phyloP scores from a whole-genome alignment of 2,888 invertebrate genomes.

The Eulithis prunata region DNA sequence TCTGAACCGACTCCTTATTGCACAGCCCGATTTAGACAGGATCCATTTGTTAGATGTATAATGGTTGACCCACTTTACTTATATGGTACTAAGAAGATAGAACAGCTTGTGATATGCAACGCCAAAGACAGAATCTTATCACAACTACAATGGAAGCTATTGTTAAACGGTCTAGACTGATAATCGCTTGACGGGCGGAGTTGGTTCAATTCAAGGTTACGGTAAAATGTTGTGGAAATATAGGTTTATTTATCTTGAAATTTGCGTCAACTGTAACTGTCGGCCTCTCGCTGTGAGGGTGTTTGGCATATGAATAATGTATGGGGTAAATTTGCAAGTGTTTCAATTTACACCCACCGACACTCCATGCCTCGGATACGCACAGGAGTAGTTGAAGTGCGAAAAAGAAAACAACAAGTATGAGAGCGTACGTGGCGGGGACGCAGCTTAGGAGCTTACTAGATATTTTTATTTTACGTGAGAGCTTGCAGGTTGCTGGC shows the following conservation, averaged over 20 bases:
- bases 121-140: constrained; percentile 52
- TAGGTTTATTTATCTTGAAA: constrained; percentile 58
- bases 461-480: constrained; percentile 37
- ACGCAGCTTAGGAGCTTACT: constrained; percentile 42
- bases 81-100: constrained; percentile 64
- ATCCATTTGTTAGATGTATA: constrained; percentile 80
- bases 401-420: constrained; percentile 77
- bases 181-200: constrained; percentile 27
- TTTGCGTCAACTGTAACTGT: constrained; percentile 72
- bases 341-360: constrained; percentile 83
- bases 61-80: constrained; percentile 80
- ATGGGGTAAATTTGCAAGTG: constrained; percentile 84
- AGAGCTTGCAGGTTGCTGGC: constrained; percentile 34
- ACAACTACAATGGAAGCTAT: constrained; percentile 53
- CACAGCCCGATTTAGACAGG: constrained; percentile 72
- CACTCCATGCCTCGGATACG: constrained; percentile 74
- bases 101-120: constrained; percentile 70
- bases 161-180: constrained; percentile 41
- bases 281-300: constrained; percentile 65
- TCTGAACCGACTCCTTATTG: constrained; percentile 78
- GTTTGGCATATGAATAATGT: constrained; percentile 82
- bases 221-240: constrained; percentile 40
- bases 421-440: constrained; percentile 42
- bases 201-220: constrained; percentile 45
- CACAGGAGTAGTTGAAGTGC: constrained; percentile 76